Base-by-base conservation (phyloP, 2,888 invertebrate genomes). In the Melanotus villosus region DNA sequence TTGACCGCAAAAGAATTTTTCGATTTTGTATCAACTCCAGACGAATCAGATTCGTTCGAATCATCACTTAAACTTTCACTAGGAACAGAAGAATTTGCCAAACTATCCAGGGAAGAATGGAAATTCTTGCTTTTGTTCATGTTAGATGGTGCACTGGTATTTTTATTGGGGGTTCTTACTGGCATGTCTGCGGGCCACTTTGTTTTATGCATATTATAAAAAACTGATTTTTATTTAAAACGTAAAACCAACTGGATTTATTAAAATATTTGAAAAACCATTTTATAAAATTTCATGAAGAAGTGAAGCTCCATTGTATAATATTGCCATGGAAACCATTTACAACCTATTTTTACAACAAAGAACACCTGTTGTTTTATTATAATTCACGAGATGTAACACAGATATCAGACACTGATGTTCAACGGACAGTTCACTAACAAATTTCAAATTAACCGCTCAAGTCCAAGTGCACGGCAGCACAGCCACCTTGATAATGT, bases 1-100 rank as follows among this genome's bases (percentile, higher is more conserved):
- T 83, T 83, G 47, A 80, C 82, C n/a, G 79, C 77, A 75, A 84
- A 84, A 2, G 82, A 80, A 64, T 79, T 78, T 63, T 82, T 81
- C 7, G 77, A 74, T 71, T 83, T 82, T 6, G 77, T 79, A 30
- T 91, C 91, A n/a, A 90, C 89, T 60, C 91, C 90, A 0, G 91
- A 91, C 0, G 91, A 91, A 80, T 91, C 89, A 18, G 89, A 89
- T 52, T 84, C 84, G 66, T 88, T 88, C 38, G 88, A 88, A 78
- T 90, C 90, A 32, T 89, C 90, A 76, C 88, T 89, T 21, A 88
- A 88, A 64, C 88, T 88, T 70, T 89, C 85, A 64, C 87, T 90
- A 45, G 87, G 88, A 77, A 90, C 90, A 0, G 91, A 91, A 2
- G 91, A 89, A 83, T 91, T 91, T 68, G 91, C 91, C 26, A 92